phyloP scores from a whole-genome alignment of 2,797 vertebrate species.

The Hyperoplus lanceolatus region DNA sequence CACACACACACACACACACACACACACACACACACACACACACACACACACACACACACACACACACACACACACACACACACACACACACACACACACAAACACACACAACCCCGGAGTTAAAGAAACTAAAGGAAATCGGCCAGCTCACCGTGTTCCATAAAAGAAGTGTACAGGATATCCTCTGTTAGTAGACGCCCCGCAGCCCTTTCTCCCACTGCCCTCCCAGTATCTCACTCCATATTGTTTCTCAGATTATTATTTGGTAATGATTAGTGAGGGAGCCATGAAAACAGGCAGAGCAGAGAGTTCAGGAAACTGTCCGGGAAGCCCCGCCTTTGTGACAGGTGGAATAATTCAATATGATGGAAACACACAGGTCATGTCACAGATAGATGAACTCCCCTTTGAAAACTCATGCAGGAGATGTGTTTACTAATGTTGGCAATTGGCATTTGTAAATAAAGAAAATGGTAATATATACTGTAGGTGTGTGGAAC shows the following conservation, averaged over 20 bases:
- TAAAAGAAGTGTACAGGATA: constrained; percentile 79
- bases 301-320: constrained; percentile 73
- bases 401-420: neutral
- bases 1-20: no score
- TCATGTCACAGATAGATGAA: constrained; percentile 29
- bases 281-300: constrained; percentile 35
- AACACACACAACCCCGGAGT: constrained; percentile 45
- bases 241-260: constrained; percentile 73
- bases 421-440: constrained; percentile 23
- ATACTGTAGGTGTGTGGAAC: neutral
- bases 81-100: neutral
- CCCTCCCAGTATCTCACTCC: constrained; percentile 58
- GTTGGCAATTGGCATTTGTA: no score
- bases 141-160: constrained; percentile 68
- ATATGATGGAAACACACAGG: constrained; percentile 49
- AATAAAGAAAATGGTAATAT: neutral
- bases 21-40: no score
- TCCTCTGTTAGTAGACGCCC: constrained; percentile 81
- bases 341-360: constrained; percentile 73
- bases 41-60: no score
- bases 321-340: constrained; percentile 67
- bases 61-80: no score
- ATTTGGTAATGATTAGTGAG: constrained; percentile 66
- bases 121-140: constrained; percentile 71
- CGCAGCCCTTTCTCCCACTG: constrained; percentile 42